phyloP scores from a whole-genome alignment of 2,888 invertebrate genomes.

The Pandemis cinnamomeana region DNA sequence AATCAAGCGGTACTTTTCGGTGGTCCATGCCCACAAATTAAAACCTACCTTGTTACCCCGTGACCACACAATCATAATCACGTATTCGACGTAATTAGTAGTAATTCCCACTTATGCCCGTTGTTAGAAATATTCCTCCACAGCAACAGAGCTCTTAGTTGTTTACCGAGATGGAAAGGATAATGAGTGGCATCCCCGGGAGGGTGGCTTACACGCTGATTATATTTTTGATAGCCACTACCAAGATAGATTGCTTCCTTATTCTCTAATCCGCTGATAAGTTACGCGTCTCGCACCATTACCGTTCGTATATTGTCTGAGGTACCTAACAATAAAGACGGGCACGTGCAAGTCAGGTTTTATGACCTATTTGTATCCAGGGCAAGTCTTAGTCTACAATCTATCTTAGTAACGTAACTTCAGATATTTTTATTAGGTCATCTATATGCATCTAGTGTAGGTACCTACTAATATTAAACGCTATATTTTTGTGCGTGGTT shows the following conservation, averaged over 20 bases:
- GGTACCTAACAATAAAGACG: conserved; percentile 10
- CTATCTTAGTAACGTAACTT: background rate
- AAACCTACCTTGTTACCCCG: no score
- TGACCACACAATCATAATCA: no score
- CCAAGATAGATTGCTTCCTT: conserved; percentile 58
- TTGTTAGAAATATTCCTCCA: background rate
- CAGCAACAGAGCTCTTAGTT: conserved; percentile 27
- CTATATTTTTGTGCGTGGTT: no score
- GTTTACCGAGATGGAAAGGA: conserved; percentile 49
- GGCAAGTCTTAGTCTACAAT: background rate
- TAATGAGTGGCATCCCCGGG: conserved; percentile 58
- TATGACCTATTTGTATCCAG: conserved; percentile 1
- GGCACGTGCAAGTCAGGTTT: background rate
- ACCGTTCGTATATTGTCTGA: conserved; percentile 32
- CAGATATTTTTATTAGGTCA: background rate
- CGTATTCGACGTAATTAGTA: background rate
- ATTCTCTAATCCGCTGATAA: conserved; percentile 49
- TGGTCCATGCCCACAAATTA: no score
- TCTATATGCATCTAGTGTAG: no score
- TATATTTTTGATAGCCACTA: conserved; percentile 42
- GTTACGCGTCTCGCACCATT: conserved; percentile 43
- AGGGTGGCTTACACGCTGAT: conserved; percentile 40
- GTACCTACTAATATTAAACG: no score
- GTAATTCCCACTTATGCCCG: background rate
- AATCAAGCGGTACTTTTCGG: no score